Percentiles rank a stretch among this genome's conserved stretches.
Evolutionary conservation across 2,113 vertebrate genomes (phyloP).

Genomic region (Equus quagga): DNA sequence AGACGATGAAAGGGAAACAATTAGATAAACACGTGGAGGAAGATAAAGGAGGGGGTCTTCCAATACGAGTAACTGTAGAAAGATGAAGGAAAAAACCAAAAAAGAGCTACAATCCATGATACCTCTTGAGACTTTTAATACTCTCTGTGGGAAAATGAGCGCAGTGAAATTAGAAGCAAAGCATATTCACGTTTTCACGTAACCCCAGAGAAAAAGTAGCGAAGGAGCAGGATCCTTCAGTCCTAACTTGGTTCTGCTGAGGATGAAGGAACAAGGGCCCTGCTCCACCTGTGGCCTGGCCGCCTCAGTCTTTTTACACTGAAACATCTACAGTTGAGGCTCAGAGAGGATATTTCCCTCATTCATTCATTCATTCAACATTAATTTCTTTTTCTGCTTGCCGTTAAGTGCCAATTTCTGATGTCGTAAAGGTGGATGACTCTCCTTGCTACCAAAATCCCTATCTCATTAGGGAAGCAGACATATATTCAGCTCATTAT

Average conservation of each 20-base stretch:
- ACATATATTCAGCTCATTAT: neutral
- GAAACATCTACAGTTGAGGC: neutral
- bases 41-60: neutral
- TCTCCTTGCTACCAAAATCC: neutral
- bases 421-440: neutral
- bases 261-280: neutral
- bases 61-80: neutral
- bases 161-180: slow-evolving; percentile 39
- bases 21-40: neutral
- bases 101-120: neutral
- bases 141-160: slow-evolving; percentile 20
- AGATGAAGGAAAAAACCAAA: neutral
- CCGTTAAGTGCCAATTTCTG: neutral
- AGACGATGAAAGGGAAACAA: neutral
- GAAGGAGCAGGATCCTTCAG: neutral
- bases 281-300: fast-evolving
- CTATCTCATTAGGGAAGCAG: neutral
- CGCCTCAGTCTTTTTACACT: no score
- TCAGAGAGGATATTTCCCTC: neutral
- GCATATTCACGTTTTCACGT: slow-evolving; percentile 4
- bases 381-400: neutral
- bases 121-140: neutral
- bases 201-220: neutral
- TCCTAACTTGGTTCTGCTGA: neutral
- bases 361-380: neutral